Conservation (phyloP, 2,888 invertebrate genomes). For the Habroteleia sp. region DNA sequence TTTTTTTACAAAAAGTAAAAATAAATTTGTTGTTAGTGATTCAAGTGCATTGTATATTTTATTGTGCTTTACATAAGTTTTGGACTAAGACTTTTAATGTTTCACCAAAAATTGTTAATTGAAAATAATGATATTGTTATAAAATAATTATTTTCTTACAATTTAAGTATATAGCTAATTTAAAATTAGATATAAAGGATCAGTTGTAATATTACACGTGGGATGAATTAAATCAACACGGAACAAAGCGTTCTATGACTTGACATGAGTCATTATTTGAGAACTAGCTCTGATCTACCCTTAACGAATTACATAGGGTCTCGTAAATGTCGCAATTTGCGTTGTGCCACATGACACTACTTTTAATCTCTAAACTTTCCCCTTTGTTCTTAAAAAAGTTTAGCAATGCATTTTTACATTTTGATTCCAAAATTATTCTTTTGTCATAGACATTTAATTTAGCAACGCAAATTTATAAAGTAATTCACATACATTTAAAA, state of each 20-base stretch:
- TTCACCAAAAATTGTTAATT: too few species aligned
- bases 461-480: too few species aligned
- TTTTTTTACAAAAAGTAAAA: too few species aligned
- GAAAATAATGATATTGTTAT: not conserved
- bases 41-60: too few species aligned
- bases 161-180: constrained; percentile 4
- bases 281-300: constrained; percentile 22
- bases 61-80: too few species aligned
- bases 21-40: too few species aligned
- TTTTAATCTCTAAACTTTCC: constrained; percentile 1
- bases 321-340: constrained; percentile 38
- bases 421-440: too few species aligned
- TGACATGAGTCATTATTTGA: constrained; percentile 41
- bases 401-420: too few species aligned
- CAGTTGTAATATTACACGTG: constrained; percentile 31
- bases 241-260: constrained; percentile 38
- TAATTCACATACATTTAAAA: too few species aligned
- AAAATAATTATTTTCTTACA: not conserved
- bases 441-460: too few species aligned
- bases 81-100: too few species aligned
- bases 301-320: constrained; percentile 34
- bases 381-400: too few species aligned
- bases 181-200: constrained; percentile 9
- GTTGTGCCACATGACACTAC: constrained; percentile 30
- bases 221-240: constrained; percentile 36